Percentiles rank a stretch among this genome's conserved stretches.
These are phyloP conservation scores for Rhabdornis inornatus DNA, from an alignment of 2,113 vertebrate species.

Conservation along the genomic window DNA sequence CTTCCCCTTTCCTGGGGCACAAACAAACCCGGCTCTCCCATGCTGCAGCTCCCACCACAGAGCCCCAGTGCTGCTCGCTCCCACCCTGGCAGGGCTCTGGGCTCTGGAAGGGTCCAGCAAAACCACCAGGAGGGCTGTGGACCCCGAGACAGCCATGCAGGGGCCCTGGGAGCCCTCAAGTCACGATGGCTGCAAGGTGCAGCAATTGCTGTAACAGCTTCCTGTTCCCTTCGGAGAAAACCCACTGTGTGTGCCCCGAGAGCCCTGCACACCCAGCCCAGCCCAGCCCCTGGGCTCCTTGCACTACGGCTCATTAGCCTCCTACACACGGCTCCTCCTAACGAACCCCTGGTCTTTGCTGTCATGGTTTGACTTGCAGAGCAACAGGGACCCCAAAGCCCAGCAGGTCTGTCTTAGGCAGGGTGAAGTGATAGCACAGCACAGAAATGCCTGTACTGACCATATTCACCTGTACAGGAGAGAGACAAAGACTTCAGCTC, in stretches of 20 bases:
- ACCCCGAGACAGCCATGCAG: accelerated
- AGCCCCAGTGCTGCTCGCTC: accelerated
- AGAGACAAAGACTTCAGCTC: background rate
- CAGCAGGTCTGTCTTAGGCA: accelerated
- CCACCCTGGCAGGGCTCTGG: accelerated
- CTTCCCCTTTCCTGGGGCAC: slow-evolving; percentile 29
- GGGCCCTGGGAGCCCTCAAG: background rate
- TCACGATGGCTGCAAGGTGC: background rate
- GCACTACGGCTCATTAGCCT: accelerated
- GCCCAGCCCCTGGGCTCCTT: accelerated
- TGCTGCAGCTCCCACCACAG: accelerated
- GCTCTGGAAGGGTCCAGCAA: background rate
- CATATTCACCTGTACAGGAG: accelerated
- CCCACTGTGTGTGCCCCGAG: background rate
- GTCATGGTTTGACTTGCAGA: accelerated
- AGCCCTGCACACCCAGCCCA: background rate
- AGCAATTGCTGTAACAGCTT: background rate
- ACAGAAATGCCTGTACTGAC: background rate
- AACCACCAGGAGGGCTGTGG: accelerated
- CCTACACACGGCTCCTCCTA: background rate
- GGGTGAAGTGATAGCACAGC: background rate
- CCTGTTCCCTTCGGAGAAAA: slow-evolving; percentile 49
- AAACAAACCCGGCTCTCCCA: background rate
- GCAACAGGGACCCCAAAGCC: background rate
- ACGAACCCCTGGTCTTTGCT: accelerated